Conservation (phyloP, 2,113 vertebrate genomes). For the Proterorhinus semilunaris region DNA sequence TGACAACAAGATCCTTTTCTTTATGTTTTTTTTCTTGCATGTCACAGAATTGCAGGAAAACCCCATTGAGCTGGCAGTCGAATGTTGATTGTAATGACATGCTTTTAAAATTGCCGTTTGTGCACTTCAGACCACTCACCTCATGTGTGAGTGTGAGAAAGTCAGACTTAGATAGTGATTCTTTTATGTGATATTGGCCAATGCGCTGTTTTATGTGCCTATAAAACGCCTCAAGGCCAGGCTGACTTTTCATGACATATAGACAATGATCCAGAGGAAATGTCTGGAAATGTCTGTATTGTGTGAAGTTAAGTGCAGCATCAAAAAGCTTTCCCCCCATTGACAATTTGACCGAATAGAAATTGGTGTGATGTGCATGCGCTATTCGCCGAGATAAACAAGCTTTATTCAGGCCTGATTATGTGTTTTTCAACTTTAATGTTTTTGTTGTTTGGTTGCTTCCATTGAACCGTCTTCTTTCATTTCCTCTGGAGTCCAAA, state of each 20-base stretch:
- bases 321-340: slow-evolving; percentile 47
- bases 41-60: not conserved
- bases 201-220: slow-evolving; percentile 61
- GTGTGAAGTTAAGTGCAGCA: slow-evolving; percentile 51
- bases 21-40: not conserved
- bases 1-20: not conserved
- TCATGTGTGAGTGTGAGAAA: slow-evolving; percentile 9
- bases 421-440: slow-evolving; percentile 2
- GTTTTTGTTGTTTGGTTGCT: not conserved
- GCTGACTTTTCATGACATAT: slow-evolving; percentile 45
- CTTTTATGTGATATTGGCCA: slow-evolving; percentile 67
- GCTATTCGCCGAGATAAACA: slow-evolving; percentile 15
- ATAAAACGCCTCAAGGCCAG: slow-evolving; percentile 68
- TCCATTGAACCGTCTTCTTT: not conserved
- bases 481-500: slow-evolving; percentile 3
- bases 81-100: slow-evolving; percentile 15
- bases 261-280: slow-evolving; percentile 39
- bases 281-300: slow-evolving; percentile 33
- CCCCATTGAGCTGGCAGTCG: not conserved
- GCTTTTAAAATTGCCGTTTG: slow-evolving; percentile 19
- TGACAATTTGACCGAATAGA: slow-evolving; percentile 46
- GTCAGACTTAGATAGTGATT: slow-evolving; percentile 35
- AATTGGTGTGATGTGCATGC: slow-evolving; percentile 38
- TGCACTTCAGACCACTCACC: slow-evolving; percentile 27
- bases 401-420: slow-evolving; percentile 17